Percentiles rank a stretch among this genome's conserved stretches.
Evolutionary conservation across 2,888 invertebrate species (phyloP).

Genomic region (Drosophila testacea): DNA sequence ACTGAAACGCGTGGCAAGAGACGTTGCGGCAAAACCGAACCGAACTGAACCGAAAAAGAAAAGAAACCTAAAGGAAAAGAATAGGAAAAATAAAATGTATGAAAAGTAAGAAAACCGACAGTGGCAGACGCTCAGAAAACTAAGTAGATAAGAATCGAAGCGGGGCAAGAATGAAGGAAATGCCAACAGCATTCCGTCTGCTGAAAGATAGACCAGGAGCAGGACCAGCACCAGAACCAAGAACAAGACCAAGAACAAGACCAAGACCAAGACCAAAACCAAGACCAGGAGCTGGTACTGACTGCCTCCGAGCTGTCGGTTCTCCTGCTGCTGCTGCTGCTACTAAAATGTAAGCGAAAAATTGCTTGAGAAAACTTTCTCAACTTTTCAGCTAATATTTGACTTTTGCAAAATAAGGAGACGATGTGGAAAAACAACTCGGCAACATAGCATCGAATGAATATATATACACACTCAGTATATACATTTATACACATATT

Average conservation of each 20-base stretch:
- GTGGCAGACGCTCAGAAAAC: conserved; percentile 60
- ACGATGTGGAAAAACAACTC: conserved; percentile 76
- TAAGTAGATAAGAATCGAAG: conserved; percentile 72
- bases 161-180: conserved; percentile 49
- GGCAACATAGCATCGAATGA: conserved; percentile 46
- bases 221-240: conserved; percentile 21
- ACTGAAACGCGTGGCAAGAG: conserved; percentile 63
- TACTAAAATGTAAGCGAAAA: conserved; percentile 78
- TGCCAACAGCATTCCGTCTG: conserved; percentile 70
- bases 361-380: conserved; percentile 82
- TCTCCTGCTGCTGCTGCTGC: conserved; percentile 26
- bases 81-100: conserved; percentile 13
- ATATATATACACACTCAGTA: conserved; percentile 45
- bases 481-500: conserved; percentile 43
- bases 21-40: conserved; percentile 11
- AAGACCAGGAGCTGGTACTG: conserved; percentile 8
- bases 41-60: conserved; percentile 3
- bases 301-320: conserved; percentile 18
- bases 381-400: conserved; percentile 84
- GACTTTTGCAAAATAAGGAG: conserved; percentile 80
- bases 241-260: not conserved
- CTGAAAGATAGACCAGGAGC: conserved; percentile 77
- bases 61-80: conserved; percentile 3
- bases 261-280: no score
- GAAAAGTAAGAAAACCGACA: conserved; percentile 50